phyloP scores from a whole-genome alignment of 1,140 invertebrate genomes.

The Thaumatotibia leucotreta region DNA sequence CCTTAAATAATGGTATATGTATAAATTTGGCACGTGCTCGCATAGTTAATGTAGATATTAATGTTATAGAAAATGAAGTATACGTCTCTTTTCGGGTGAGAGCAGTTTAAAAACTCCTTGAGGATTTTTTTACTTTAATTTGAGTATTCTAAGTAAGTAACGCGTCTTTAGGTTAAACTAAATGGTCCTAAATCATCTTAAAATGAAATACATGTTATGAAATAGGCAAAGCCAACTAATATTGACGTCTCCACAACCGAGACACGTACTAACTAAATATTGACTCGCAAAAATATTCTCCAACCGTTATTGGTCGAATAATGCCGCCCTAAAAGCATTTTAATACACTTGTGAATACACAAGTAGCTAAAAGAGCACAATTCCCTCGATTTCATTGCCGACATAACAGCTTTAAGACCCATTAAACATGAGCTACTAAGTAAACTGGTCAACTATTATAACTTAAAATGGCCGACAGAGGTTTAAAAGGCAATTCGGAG shows the following conservation, averaged over 20 bases:
- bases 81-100: no score
- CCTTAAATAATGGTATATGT: no score
- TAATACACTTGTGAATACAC: not conserved
- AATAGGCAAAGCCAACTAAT: no score
- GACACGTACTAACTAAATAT: not conserved
- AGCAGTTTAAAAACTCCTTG: no score
- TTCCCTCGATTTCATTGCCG: not conserved
- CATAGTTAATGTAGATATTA: no score
- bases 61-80: no score
- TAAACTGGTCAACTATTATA: conserved; percentile 9
- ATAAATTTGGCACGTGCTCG: no score
- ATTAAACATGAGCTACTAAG: not conserved
- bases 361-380: not conserved
- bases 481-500: conserved; percentile 35
- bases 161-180: no score
- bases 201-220: no score
- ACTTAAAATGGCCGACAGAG: conserved; percentile 21
- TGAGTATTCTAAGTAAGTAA: no score
- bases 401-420: not conserved
- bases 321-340: not conserved
- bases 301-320: not conserved
- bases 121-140: no score
- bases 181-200: no score
- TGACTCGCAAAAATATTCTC: not conserved
- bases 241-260: not conserved